Evolutionary conservation across 92 coral and sea anemone species (phyloP).

Genomic region (Metridium senile): DNA sequence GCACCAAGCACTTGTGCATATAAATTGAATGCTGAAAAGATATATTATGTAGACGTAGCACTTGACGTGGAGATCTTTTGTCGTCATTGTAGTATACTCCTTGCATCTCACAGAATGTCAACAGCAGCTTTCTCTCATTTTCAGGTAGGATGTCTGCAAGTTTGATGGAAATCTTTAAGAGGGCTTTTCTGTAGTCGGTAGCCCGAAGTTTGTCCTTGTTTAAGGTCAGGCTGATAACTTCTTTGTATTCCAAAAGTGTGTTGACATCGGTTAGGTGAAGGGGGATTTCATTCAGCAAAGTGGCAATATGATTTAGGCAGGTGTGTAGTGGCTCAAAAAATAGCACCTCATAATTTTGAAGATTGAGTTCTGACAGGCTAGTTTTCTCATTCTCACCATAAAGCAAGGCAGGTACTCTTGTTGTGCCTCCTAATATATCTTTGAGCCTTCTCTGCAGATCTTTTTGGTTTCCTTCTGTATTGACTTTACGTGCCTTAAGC

Average conservation of each 20-base stretch:
- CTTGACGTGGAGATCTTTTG: slow-evolving; percentile 36
- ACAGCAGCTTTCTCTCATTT: slow-evolving; percentile 8
- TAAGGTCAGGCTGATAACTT: slow-evolving; percentile 13
- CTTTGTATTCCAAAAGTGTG: slow-evolving; percentile 15
- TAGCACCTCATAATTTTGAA: slow-evolving; percentile 32
- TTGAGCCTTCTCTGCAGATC: slow-evolving; percentile 3
- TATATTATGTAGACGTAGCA: slow-evolving; percentile 44
- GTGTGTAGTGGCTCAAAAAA: slow-evolving; percentile 19
- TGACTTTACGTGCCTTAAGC: slow-evolving; percentile 1
- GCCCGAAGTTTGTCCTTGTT: slow-evolving; percentile 26
- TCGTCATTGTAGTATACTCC: slow-evolving; percentile 44
- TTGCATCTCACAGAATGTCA: slow-evolving; percentile 32
- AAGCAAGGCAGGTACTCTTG: neutral
- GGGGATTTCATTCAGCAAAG: neutral
- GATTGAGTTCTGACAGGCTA: neutral
- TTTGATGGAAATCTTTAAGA: slow-evolving; percentile 10
- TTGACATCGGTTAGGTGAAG: slow-evolving; percentile 23
- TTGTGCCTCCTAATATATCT: slow-evolving; percentile 2
- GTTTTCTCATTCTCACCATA: neutral
- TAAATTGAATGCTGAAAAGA: slow-evolving; percentile 29
- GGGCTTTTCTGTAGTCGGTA: slow-evolving; percentile 33
- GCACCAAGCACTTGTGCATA: slow-evolving; percentile 17
- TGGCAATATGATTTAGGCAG: slow-evolving; percentile 13
- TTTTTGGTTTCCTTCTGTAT: neutral
- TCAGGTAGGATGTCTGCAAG: slow-evolving; percentile 1